A percentile compares a stretch with the other conserved stretches of the same genome.
Conservation (phyloP, 2,113 vertebrate genomes). For the Anhinga rufa region DNA sequence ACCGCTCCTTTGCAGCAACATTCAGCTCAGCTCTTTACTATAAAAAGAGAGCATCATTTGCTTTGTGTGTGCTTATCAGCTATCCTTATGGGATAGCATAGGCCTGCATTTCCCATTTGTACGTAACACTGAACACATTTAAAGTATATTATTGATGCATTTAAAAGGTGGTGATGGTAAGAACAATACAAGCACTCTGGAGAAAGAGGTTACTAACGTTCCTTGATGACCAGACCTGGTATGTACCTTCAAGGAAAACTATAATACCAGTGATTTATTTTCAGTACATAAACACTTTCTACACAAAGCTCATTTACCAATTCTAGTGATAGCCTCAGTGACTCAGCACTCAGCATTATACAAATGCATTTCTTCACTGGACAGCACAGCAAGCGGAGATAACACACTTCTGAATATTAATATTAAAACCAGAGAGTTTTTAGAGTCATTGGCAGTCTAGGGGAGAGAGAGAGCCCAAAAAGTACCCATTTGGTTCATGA, state of each 20-base stretch:
- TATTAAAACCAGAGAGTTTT: not conserved
- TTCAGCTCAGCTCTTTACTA: not conserved
- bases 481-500: accelerated
- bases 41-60: not conserved
- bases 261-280: not conserved
- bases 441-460: not conserved
- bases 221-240: not conserved
- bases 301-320: not conserved
- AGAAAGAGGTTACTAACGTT: not conserved
- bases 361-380: not conserved
- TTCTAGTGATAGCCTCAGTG: not conserved
- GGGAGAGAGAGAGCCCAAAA: not conserved
- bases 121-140: not conserved
- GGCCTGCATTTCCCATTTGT: not conserved
- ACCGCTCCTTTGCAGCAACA: not conserved
- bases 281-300: not conserved
- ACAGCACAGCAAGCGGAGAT: not conserved
- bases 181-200: not conserved
- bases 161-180: not conserved
- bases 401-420: not conserved
- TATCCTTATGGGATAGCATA: not conserved
- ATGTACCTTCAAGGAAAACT: not conserved
- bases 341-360: constrained; percentile 25
- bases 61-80: not conserved
- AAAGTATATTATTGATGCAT: not conserved